A percentile compares a stretch with the other conserved stretches of the same genome.
Conservation (phyloP, 2,888 invertebrate species). For the Seira sanloemensis region DNA sequence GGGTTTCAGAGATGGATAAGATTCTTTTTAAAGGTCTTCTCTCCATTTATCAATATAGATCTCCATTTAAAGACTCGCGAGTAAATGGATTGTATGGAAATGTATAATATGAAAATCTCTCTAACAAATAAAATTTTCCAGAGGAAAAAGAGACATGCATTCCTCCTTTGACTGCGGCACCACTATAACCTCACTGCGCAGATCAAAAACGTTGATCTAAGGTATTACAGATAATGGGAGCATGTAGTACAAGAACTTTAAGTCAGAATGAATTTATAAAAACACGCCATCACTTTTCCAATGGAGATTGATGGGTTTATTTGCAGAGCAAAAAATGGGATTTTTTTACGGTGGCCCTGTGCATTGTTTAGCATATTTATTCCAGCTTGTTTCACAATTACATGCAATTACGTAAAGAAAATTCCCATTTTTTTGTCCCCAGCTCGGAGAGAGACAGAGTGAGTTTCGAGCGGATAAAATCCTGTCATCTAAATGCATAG, state of each 20-base stretch:
- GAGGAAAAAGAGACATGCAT: neutral
- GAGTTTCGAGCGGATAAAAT: conserved; percentile 34
- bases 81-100: neutral
- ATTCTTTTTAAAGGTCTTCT: too few species aligned
- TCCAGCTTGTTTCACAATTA: conserved; percentile 40
- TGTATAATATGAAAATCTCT: neutral
- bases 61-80: neutral
- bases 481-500: conserved; percentile 50
- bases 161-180: too few species aligned
- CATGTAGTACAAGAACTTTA: neutral
- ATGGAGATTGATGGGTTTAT: neutral
- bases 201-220: neutral
- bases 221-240: neutral
- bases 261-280: neutral
- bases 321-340: neutral
- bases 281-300: neutral
- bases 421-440: neutral
- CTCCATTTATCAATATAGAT: neutral
- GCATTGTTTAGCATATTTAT: conserved; percentile 41
- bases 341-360: neutral
- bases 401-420: neutral
- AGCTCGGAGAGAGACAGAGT: conserved; percentile 46
- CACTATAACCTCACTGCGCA: too few species aligned
- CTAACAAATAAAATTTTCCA: neutral
- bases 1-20: too few species aligned